Conservation (phyloP, 2,888 invertebrate species). For the Pediacus dermestoides region DNA sequence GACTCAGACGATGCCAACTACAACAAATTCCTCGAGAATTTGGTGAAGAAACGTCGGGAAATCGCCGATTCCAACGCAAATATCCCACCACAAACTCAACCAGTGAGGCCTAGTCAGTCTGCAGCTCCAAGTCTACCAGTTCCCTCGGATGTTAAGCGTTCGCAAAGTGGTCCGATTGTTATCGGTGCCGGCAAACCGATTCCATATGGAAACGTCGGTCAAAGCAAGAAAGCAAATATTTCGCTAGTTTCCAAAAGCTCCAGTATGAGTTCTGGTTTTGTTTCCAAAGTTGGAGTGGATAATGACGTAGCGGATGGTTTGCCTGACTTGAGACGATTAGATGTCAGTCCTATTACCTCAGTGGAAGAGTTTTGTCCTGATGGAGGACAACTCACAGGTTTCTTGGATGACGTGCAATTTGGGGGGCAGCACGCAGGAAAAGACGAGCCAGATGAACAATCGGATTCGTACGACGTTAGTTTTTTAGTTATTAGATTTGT, state of each 20-base stretch:
- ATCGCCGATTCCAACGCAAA: slow-evolving; percentile 63
- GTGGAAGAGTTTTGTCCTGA: slow-evolving; percentile 75
- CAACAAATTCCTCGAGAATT: slow-evolving; percentile 67
- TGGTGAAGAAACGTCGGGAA: slow-evolving; percentile 71
- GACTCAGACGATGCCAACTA: slow-evolving; percentile 76
- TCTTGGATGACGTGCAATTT: slow-evolving; percentile 67
- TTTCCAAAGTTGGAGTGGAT: slow-evolving; percentile 44
- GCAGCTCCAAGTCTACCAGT: slow-evolving; percentile 46
- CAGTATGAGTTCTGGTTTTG: slow-evolving; percentile 43
- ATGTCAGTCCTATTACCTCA: slow-evolving; percentile 47
- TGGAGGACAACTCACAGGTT: slow-evolving; percentile 70
- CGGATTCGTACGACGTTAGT: slow-evolving; percentile 53
- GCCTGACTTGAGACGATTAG: slow-evolving; percentile 39
- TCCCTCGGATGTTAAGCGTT: slow-evolving; percentile 45
- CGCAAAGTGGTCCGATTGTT: slow-evolving; percentile 49
- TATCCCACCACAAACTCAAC: slow-evolving; percentile 43
- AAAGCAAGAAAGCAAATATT: slow-evolving; percentile 18
- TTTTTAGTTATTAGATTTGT: slow-evolving; percentile 10
- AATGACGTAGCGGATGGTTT: slow-evolving; percentile 42
- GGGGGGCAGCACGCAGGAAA: slow-evolving; percentile 29
- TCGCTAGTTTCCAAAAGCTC: slow-evolving; percentile 38
- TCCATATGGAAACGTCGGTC: slow-evolving; percentile 38
- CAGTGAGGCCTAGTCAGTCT: slow-evolving; percentile 7
- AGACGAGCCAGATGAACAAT: slow-evolving; percentile 49
- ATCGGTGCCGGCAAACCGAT: slow-evolving; percentile 50